Evolutionary conservation across 2,888 invertebrate genomes (phyloP).

Genomic region (Panopea generosa): DNA sequence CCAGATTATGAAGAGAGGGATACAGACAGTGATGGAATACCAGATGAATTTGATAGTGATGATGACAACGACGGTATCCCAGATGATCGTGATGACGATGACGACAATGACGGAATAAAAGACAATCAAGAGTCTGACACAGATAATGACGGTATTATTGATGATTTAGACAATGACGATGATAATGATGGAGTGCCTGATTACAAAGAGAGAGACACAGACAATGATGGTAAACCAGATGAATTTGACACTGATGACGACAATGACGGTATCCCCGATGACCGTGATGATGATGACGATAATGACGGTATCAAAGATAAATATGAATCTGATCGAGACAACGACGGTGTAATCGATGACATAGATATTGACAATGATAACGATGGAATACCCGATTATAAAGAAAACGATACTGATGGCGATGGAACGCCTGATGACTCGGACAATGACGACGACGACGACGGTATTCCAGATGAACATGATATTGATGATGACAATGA

Average conservation of each 20-base stretch:
- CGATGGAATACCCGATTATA: slow-evolving; percentile 74
- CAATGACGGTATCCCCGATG: slow-evolving; percentile 71
- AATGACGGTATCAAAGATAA: slow-evolving; percentile 74
- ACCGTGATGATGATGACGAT: slow-evolving; percentile 75
- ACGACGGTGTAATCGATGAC: slow-evolving; percentile 77
- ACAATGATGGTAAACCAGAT: slow-evolving; percentile 77
- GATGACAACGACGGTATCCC: slow-evolving; percentile 73
- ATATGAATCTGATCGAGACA: slow-evolving; percentile 75
- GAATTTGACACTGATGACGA: slow-evolving; percentile 72
- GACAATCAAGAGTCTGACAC: slow-evolving; percentile 70
- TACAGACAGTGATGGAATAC: slow-evolving; percentile 78
- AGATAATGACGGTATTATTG: slow-evolving; percentile 75
- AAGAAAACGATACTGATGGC: slow-evolving; percentile 76
- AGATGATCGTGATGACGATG: slow-evolving; percentile 67
- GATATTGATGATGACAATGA: slow-evolving; percentile 69
- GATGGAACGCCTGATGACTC: slow-evolving; percentile 78
- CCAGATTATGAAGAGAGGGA: slow-evolving; percentile 74
- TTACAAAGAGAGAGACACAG: slow-evolving; percentile 62
- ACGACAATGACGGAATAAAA: slow-evolving; percentile 68
- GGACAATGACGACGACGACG: slow-evolving; percentile 79
- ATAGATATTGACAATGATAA: slow-evolving; percentile 70
- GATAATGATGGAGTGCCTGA: slow-evolving; percentile 81
- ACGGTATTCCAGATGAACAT: slow-evolving; percentile 72
- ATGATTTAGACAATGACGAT: slow-evolving; percentile 70
- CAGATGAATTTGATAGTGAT: slow-evolving; percentile 67